phyloP scores from a whole-genome alignment of 1,140 invertebrate genomes.

The Onthophagus taurus region DNA sequence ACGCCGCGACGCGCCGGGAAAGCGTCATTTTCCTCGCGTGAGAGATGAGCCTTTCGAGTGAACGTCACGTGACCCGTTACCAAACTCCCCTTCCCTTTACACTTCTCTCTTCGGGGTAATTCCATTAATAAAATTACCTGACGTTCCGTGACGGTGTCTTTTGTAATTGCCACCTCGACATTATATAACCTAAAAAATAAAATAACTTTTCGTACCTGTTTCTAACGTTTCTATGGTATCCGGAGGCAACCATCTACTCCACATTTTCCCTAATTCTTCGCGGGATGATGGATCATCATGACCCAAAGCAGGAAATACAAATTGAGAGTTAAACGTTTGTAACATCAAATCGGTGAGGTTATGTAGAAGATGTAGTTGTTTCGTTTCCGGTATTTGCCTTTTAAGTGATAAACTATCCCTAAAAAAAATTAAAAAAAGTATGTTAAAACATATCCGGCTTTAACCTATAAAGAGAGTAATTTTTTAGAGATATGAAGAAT shows the following conservation, averaged over 20 bases:
- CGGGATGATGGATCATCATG: constrained; percentile 63
- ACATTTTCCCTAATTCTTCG: constrained; percentile 58
- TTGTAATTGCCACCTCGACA: too few relatives aligned
- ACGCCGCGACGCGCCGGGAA: too few relatives aligned
- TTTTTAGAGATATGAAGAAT: too few relatives aligned
- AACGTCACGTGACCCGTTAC: too few relatives aligned
- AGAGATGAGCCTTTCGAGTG: too few relatives aligned
- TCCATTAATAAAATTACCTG: too few relatives aligned
- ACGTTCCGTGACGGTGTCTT: too few relatives aligned
- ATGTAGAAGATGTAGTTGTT: constrained; percentile 56
- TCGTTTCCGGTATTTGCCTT: constrained; percentile 43
- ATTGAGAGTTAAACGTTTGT: constrained; percentile 68
- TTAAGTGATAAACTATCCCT: constrained; percentile 55
- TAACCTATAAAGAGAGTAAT: too few relatives aligned
- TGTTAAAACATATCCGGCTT: background rate
- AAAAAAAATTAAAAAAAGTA: constrained; percentile 29
- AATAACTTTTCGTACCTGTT: constrained; percentile 51
- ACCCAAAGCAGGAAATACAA: constrained; percentile 72
- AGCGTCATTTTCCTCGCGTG: too few relatives aligned
- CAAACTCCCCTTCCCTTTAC: too few relatives aligned
- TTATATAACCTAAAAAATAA: too few relatives aligned
- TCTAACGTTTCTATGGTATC: constrained; percentile 69
- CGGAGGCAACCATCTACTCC: constrained; percentile 70
- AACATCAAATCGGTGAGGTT: constrained; percentile 68
- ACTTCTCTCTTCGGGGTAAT: too few relatives aligned